Evolutionary conservation across 1,140 invertebrate species (phyloP), one percentile per base, ranked within the genome.

Genomic region (Neodiprion lecontei): DNA sequence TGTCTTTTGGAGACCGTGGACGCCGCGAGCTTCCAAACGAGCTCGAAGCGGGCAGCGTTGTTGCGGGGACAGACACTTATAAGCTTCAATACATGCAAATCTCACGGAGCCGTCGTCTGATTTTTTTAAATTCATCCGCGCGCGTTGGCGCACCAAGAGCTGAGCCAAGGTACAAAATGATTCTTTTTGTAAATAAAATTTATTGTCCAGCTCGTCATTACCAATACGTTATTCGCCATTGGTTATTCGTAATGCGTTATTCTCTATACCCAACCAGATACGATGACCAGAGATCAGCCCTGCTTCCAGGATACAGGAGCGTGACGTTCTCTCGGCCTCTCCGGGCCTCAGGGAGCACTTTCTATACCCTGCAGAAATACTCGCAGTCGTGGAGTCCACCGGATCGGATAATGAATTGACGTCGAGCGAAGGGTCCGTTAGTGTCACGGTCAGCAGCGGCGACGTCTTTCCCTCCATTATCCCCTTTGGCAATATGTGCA

Each of bases 401-500:
- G 82, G 79, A 68, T 80, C 83, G 72, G 88, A 88, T 73, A 81
- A 89, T 85, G 85, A 83, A 73, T 84, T 88, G 85, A 87, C 84
- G 74, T 69, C 76, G 83, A 85, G 49, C 73, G 85, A 87, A 78
- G 83, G 83, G 79, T 81, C 81, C 65, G 81, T 80, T 48, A 80
- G 78, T 75, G 75, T 76, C 47, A 80, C 78, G 77, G 82, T 82
- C 72, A 83, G 79, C 77, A 84, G 84, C 76, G 78, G 81, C 72
- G 81, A 82, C 81, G 83, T 83, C 78, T 67, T 17, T 11, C 67
- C 67, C 75, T 84, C 81, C 77, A 82, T 86, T 74, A 82, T 82
- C 72, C 84, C 84, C 73, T 78, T 88, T 40, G 83, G 87, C 76
- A 88, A 87, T 79, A 88, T 88, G 87, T 88, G 87, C 80, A 88